phyloP scores from a whole-genome alignment of 2,113 vertebrate species.

The Xenus cinereus region DNA sequence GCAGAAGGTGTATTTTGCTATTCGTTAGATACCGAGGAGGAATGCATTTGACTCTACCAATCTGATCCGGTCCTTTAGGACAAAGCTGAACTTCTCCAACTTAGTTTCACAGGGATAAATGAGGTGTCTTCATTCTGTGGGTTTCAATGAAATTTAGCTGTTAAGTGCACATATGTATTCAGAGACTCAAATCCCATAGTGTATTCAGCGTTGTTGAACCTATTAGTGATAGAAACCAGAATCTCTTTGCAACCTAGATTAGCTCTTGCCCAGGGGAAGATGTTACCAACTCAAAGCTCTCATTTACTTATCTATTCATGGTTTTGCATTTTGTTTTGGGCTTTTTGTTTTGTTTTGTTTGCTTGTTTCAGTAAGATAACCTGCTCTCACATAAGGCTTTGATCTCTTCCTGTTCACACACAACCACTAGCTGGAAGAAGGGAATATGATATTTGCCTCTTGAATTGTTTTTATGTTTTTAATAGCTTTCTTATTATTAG shows the following conservation, averaged over 20 bases:
- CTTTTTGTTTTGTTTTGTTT: neutral
- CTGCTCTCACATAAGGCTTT: neutral
- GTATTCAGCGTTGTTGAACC: neutral
- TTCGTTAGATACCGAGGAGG: neutral
- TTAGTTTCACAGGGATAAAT: neutral
- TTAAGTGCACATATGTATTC: neutral
- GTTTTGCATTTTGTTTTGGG: neutral
- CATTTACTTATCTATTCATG: neutral
- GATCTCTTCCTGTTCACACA: neutral
- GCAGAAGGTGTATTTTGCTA: neutral
- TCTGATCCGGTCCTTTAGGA: neutral
- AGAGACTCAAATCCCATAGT: neutral
- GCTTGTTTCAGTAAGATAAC: neutral
- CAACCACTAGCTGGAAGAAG: neutral
- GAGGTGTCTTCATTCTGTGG: neutral
- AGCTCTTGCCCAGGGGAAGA: neutral
- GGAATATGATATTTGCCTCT: neutral
- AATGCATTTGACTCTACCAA: neutral
- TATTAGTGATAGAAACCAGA: neutral
- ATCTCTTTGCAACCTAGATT: neutral
- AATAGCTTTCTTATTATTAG: neutral
- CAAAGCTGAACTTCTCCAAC: neutral
- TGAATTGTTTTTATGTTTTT: neutral
- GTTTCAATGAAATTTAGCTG: neutral
- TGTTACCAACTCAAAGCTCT: neutral